phyloP scores from a whole-genome alignment of 2,888 invertebrate species.

The Lithophane ornitopus region DNA sequence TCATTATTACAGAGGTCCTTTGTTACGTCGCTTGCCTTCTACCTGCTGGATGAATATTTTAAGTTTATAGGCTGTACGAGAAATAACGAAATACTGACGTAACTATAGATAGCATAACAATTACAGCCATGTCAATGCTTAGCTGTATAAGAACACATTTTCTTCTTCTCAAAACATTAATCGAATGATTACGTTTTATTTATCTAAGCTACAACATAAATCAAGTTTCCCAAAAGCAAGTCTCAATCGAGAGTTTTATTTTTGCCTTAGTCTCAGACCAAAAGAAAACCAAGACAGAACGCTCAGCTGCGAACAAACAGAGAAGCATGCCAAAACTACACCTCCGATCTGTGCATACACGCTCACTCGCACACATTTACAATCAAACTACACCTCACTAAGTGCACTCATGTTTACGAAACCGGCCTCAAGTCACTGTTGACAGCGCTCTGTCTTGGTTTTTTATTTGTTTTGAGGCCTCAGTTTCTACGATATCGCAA shows the following conservation, averaged over 20 bases:
- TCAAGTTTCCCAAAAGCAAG: background rate
- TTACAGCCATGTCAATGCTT: background rate
- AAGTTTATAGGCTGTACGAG: constrained; percentile 41
- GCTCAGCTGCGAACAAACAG: no score
- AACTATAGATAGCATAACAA: constrained; percentile 3
- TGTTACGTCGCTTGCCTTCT: constrained; percentile 72
- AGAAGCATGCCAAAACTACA: no score
- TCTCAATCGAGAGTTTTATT: background rate
- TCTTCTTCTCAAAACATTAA: background rate
- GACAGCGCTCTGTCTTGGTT: no score
- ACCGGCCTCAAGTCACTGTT: no score
- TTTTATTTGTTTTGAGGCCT: background rate
- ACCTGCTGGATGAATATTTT: constrained; percentile 68
- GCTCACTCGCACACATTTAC: no score
- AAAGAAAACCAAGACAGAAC: no score
- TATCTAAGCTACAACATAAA: background rate
- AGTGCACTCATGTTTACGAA: no score
- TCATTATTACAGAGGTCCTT: constrained; percentile 70
- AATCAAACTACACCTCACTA: no score
- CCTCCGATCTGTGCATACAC: no score
- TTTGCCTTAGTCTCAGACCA: background rate
- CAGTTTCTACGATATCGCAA: constrained; percentile 20
- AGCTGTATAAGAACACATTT: background rate
- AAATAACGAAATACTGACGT: constrained; percentile 18
- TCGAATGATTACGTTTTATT: background rate